Base-by-base conservation (phyloP, 1,140 invertebrate species). In the Eupristina koningsbergeri region DNA sequence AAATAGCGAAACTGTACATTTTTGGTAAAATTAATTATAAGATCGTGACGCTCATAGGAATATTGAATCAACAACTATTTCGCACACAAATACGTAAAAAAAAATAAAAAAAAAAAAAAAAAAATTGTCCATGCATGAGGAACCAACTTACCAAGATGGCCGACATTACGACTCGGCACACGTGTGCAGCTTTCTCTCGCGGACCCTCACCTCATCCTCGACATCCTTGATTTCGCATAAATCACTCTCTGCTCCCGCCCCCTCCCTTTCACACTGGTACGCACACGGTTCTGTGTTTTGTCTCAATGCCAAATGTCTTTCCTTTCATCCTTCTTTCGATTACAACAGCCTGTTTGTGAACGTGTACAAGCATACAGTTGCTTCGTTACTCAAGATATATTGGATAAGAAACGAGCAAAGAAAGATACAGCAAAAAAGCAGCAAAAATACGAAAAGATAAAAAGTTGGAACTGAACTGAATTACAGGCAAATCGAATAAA, bases 221-320 rank as follows among this genome's bases (percentile, higher is more conserved):
- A 83, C 87, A 84, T 87, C 86, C 77, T 74, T 86, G 87, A 88
- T 41, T 63, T 31, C 71, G 26, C 87, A 90, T 90, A 91, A 90
- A 91, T 91, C 90, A 91, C 89, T 90, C 90, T 88, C 88, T 89
- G n/a, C n/a, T n/a, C n/a, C n/a, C n/a, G n/a, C 88, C 87, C 80
- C 81, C 75, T 85, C 78, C 80, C 63, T 53, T 64, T 82, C 81
- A 39, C 79, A 79, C 71, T 47, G 50, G 50, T 80, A 58, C 84
- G 64, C 6, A 45, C 41, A 45, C 82, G 31, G 75, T 73, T 63
- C 71, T 26, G 61, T 26, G 34, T 50, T 79, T 85, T 64, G 26
- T 26, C 50, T 58, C 69, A 39, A 71, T 80, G 36, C 73, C 22
- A n/a, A 34, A 50, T 64, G 64, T 45, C n/a, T 26, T n/a, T n/a